These are phyloP conservation scores for Macrophya annulata DNA, from an alignment of 2,888 invertebrate genomes.

Conservation along the genomic window DNA sequence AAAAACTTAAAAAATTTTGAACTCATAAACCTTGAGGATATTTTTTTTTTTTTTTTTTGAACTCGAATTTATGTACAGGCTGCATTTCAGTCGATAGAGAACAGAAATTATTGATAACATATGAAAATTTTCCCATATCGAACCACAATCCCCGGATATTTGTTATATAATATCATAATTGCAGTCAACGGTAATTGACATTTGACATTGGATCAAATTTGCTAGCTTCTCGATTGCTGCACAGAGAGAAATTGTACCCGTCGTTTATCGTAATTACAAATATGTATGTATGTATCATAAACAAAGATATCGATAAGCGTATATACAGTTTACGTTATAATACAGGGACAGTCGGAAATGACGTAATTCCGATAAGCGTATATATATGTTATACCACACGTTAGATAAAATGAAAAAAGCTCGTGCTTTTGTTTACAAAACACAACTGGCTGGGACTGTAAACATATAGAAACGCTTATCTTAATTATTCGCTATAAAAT, in stretches of 20 bases:
- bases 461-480: neutral
- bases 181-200: neutral
- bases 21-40: no score
- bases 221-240: neutral
- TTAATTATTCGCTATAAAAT: neutral
- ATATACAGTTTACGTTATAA: slow-evolving; percentile 8
- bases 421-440: neutral
- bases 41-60: no score
- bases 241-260: neutral
- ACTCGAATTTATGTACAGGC: no score
- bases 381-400: neutral
- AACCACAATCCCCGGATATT: neutral
- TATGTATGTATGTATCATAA: neutral
- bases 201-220: slow-evolving; percentile 1
- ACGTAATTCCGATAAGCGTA: slow-evolving; percentile 2
- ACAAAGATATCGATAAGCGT: neutral
- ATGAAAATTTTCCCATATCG: neutral
- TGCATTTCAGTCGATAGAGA: no score
- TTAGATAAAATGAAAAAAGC: neutral
- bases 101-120: neutral
- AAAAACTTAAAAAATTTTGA: no score
- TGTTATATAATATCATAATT: neutral
- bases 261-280: neutral
- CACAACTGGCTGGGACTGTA: no score
- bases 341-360: slow-evolving; percentile 3